phyloP scores from a whole-genome alignment of 2,888 invertebrate species.

The Rhamnusium bicolor region DNA sequence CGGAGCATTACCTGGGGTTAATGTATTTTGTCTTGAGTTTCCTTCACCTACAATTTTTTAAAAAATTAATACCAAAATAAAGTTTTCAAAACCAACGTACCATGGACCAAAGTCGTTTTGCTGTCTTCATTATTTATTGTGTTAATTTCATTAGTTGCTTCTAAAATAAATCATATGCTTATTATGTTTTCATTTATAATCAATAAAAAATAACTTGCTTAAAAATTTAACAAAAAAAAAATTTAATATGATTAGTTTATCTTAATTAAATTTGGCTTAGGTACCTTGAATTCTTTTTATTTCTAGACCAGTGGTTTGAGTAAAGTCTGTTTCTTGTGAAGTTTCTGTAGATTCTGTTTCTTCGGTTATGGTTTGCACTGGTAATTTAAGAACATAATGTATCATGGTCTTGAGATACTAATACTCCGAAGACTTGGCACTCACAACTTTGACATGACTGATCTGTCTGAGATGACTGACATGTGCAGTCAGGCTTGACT shows the following conservation, averaged over 20 bases:
- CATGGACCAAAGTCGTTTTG: not conserved
- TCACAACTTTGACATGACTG: slow-evolving; percentile 60
- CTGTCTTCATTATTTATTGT: slow-evolving; percentile 13
- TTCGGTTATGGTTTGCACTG: slow-evolving; percentile 27
- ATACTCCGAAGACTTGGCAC: slow-evolving; percentile 55
- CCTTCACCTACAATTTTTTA: not conserved
- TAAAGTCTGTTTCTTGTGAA: not conserved
- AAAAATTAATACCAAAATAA: not conserved
- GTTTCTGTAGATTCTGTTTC: slow-evolving; percentile 2
- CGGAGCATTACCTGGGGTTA: too few species aligned
- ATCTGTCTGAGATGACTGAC: slow-evolving; percentile 53
- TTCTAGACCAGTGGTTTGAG: slow-evolving; percentile 10
- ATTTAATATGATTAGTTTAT: too few species aligned
- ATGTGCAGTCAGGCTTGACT: slow-evolving; percentile 51
- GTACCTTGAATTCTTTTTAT: slow-evolving; percentile 26
- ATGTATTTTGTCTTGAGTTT: not conserved
- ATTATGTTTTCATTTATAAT: too few species aligned
- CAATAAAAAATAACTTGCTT: too few species aligned
- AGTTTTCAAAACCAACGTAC: not conserved
- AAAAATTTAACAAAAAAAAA: not conserved
- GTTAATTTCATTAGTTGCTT: slow-evolving; percentile 27
- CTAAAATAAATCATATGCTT: slow-evolving; percentile 1
- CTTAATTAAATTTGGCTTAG: not conserved
- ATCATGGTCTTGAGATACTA: slow-evolving; percentile 46
- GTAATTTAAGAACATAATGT: slow-evolving; percentile 31